phyloP scores from a whole-genome alignment of 2,113 vertebrate species.

The Mohoua ochrocephala region DNA sequence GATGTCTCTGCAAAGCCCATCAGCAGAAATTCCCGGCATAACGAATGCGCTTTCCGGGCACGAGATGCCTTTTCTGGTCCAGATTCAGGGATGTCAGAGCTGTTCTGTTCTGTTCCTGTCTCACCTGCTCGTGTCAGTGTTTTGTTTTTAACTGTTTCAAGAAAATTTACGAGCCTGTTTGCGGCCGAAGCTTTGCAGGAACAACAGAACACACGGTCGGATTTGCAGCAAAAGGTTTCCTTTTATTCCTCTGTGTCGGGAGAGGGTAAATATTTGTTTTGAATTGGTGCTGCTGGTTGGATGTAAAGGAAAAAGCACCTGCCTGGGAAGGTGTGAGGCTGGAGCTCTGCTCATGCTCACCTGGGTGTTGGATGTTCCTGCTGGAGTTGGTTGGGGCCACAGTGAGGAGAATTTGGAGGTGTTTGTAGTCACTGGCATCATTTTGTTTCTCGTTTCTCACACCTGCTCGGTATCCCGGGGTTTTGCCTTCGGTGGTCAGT shows the following conservation, averaged over 20 bases:
- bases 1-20: slow-evolving; percentile 1
- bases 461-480: rapidly evolving
- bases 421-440: background rate
- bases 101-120: background rate
- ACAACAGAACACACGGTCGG: background rate
- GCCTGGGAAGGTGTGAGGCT: background rate
- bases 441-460: background rate
- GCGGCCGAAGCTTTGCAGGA: background rate
- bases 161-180: background rate
- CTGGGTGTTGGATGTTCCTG: background rate
- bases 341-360: background rate
- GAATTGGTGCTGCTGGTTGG: background rate
- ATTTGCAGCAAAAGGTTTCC: background rate
- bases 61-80: background rate
- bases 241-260: background rate
- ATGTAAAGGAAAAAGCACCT: background rate
- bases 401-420: background rate
- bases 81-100: background rate
- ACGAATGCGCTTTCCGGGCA: background rate
- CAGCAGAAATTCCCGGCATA: background rate
- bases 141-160: background rate
- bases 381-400: background rate
- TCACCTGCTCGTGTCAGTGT: background rate
- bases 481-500: background rate
- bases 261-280: background rate